Evolutionary conservation across 2,113 vertebrate species (phyloP), one percentile per base, ranked within the genome.

Genomic region (Ranitomeya variabilis): DNA sequence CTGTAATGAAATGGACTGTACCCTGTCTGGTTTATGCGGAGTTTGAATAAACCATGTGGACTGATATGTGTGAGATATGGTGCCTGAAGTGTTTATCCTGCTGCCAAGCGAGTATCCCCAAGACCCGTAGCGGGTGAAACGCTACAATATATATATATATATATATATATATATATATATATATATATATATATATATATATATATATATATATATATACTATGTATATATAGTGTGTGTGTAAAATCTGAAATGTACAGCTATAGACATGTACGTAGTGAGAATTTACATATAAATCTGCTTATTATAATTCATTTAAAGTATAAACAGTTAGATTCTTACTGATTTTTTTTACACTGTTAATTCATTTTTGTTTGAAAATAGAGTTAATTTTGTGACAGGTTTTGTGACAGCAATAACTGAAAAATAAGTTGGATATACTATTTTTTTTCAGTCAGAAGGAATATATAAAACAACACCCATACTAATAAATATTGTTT

Each of bases 291-390:
- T 85, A 73, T 74, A 85, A 31, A 85, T 73, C 23, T 69, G 13
- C 67, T 67, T 59, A 74, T 64, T 26, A 51, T 3, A 37, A 51
- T 16, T 86, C 74, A 86, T 77, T 23, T 8, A 76, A 59, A 77
- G 9, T 10, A 86, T 77, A 86, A 86, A 66, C 37, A 74, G 79
- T 52, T 66, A 66, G 37, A 18, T 19, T 4, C 21, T 80, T 64
- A 71, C 64, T 21, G 62, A 52, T 62, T 80, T 71, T 80, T 80
- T 62, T 80, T 69, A 66, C 78, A 71, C 26, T 87, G 80, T 66
- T 57, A 62, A 87, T 80, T 80, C 37, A 80, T 80, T 80, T 80
- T 87, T 80, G 21, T 69, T 55, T 87, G n/a, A 69, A 87, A 87
- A 54, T 80, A 71, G 45, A 87, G 62, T 26, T 79, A 87, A 80